phyloP scores from a whole-genome alignment of 2,113 vertebrate genomes.

The Argyrosomus japonicus region DNA sequence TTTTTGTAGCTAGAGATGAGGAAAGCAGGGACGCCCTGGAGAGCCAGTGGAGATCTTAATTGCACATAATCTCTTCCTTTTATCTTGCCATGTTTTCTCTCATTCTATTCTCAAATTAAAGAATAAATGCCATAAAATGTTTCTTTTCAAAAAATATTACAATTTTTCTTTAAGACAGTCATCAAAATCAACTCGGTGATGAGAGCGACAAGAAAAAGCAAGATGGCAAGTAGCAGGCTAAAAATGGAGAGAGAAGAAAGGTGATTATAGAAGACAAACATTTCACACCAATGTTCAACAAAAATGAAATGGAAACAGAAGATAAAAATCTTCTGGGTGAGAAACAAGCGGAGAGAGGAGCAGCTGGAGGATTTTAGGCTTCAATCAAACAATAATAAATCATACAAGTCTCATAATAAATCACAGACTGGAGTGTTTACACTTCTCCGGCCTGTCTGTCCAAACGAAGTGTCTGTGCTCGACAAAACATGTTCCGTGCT shows the following conservation, averaged over 20 bases:
- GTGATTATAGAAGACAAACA: conserved; percentile 25
- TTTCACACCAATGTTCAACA: conserved; percentile 36
- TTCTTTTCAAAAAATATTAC: background rate
- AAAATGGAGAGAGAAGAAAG: background rate
- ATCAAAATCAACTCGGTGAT: background rate
- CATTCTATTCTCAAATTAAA: background rate
- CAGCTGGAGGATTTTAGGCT: conserved; percentile 56
- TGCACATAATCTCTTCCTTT: background rate
- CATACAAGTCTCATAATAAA: conserved; percentile 56
- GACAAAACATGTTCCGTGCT: conserved; percentile 16
- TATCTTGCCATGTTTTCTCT: background rate
- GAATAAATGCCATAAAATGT: background rate
- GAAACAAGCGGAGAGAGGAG: conserved; percentile 35
- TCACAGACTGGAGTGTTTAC: conserved; percentile 58
- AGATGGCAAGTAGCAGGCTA: background rate
- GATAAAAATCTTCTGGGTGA: conserved; percentile 21
- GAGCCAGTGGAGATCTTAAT: background rate
- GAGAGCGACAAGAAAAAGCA: background rate
- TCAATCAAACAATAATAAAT: conserved; percentile 75
- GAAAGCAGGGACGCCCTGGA: background rate
- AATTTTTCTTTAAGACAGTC: background rate
- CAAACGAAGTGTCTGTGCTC: conserved; percentile 42
- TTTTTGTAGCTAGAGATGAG: background rate
- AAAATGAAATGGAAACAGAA: conserved; percentile 12
- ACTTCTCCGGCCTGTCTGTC: conserved; percentile 33